These are phyloP conservation scores for Gallinago undulata DNA, from an alignment of 2,113 vertebrate genomes.

Conservation along the genomic window DNA sequence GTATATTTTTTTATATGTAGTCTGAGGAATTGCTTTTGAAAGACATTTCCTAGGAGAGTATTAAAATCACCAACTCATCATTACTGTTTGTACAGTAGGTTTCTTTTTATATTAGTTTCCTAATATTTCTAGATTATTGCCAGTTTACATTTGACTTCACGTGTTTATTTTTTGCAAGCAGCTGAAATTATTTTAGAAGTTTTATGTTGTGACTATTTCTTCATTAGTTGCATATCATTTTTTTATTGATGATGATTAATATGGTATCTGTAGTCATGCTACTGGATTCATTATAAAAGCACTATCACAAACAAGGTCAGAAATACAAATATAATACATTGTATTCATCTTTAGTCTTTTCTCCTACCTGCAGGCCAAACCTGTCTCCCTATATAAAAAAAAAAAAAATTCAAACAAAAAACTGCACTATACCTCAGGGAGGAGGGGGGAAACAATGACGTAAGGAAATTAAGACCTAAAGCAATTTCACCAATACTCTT, in stretches of 20 bases:
- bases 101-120: neutral
- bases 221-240: neutral
- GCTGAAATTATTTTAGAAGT: neutral
- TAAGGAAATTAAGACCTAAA: neutral
- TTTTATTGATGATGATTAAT: neutral
- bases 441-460: neutral
- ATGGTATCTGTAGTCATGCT: neutral
- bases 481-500: neutral
- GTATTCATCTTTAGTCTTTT: neutral
- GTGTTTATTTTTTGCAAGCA: neutral
- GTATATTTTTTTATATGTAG: neutral
- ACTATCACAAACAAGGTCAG: neutral
- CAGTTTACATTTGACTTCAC: neutral
- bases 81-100: neutral
- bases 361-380: neutral
- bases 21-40: neutral
- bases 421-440: neutral
- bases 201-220: neutral
- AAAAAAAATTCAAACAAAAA: neutral
- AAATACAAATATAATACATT: neutral
- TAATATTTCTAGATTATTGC: neutral
- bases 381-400: too few species aligned
- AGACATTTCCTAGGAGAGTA: neutral
- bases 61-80: neutral
- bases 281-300: neutral